Percentiles rank a stretch among this genome's conserved stretches.
These are phyloP conservation scores for Dryocosmus kuriphilus DNA, from an alignment of 2,888 invertebrate species.

Conservation along the genomic window DNA sequence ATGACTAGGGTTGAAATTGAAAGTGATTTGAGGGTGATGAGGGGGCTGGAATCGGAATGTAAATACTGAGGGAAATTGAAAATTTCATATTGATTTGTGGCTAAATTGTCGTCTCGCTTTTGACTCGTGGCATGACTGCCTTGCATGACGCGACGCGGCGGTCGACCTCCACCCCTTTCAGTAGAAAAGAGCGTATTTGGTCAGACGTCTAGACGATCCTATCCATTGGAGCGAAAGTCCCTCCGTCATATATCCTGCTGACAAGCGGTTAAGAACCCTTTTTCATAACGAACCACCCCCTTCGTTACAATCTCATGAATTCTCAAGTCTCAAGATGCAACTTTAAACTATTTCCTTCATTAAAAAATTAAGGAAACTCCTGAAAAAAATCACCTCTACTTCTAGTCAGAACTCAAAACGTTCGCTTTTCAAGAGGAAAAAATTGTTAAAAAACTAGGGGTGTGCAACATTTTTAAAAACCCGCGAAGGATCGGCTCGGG, in stretches of 20 bases:
- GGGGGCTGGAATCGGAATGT: not conserved
- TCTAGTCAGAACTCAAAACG: too few species aligned
- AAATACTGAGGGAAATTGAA: constrained; percentile 56
- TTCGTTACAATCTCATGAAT: constrained; percentile 23
- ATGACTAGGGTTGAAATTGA: not conserved
- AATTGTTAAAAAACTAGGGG: too few species aligned
- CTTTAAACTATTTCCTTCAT: not conserved
- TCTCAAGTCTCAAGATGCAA: not conserved
- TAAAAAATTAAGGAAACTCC: not conserved
- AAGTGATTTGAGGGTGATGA: constrained; percentile 2
- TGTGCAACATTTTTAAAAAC: too few species aligned
- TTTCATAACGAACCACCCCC: constrained; percentile 26
- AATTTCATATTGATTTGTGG: constrained; percentile 62
- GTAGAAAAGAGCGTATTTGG: constrained; percentile 63
- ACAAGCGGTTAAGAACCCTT: constrained; percentile 28
- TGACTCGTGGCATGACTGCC: constrained; percentile 46
- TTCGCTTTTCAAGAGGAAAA: too few species aligned
- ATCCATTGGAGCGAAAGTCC: constrained; percentile 57
- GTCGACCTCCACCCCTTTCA: constrained; percentile 39
- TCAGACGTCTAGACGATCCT: constrained; percentile 73
- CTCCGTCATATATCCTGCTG: constrained; percentile 39
- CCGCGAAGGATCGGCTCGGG: too few species aligned
- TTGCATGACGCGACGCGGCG: constrained; percentile 31
- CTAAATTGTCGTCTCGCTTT: constrained; percentile 46
- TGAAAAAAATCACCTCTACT: not conserved